A percentile compares a stretch with the other conserved stretches of the same genome.
Conservation (phyloP, 2,113 vertebrate genomes). For the Saguinus imperator region DNA sequence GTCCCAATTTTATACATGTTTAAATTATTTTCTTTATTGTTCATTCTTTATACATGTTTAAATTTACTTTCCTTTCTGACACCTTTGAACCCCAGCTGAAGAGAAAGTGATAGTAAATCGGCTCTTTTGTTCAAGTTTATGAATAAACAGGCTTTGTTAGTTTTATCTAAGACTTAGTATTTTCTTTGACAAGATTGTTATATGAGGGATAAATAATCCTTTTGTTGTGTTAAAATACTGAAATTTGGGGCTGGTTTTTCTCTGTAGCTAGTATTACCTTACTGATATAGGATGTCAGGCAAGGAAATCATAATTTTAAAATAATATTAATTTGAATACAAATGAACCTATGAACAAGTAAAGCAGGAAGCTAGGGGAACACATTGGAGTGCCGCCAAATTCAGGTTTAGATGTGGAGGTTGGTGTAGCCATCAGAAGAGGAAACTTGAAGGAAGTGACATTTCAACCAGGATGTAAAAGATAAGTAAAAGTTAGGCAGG, state of each 20-base stretch:
- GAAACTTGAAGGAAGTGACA: background rate
- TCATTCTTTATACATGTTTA: background rate
- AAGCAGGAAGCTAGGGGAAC: background rate
- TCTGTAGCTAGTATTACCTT: background rate
- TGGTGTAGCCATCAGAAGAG: background rate
- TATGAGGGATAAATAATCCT: background rate
- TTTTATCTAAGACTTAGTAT: background rate
- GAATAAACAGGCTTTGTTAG: background rate
- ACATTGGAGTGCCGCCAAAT: background rate
- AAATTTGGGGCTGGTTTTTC: background rate
- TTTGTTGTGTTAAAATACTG: slow-evolving; percentile 18
- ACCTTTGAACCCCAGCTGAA: background rate
- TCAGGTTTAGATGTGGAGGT: background rate
- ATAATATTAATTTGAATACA: background rate
- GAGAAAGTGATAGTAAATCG: background rate
- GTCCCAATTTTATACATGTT: background rate
- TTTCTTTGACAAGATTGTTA: background rate
- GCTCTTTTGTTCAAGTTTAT: slow-evolving; percentile 18
- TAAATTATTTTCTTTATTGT: background rate
- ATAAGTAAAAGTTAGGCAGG: background rate
- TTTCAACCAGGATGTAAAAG: background rate
- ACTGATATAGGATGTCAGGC: background rate
- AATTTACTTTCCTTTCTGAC: background rate
- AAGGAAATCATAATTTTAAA: background rate
- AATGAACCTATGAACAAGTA: background rate